Evolutionary conservation across 2,888 invertebrate genomes (phyloP).

Genomic region (Lissonota sp.): DNA sequence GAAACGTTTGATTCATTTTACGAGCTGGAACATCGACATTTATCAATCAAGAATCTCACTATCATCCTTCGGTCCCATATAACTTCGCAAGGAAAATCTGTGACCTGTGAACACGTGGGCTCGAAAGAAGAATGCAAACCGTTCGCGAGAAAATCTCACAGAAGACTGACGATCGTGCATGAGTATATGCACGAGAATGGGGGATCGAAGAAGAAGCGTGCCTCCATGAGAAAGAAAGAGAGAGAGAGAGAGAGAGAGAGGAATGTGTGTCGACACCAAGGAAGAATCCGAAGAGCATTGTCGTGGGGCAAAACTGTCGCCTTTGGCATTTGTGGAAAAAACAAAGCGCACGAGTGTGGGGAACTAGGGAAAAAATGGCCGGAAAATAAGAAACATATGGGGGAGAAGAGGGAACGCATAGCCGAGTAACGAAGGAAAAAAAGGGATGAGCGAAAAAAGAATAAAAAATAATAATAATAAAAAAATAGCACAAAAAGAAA

Average conservation of each 20-base stretch:
- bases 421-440: constrained; percentile 54
- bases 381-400: constrained; percentile 53
- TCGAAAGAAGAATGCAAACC: constrained; percentile 42
- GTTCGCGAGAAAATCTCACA: constrained; percentile 49
- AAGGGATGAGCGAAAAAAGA: constrained; percentile 23
- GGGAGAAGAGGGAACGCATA: constrained; percentile 46
- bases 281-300: constrained; percentile 57
- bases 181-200: constrained; percentile 35
- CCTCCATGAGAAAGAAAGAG: constrained; percentile 15
- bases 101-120: not conserved
- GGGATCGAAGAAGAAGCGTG: constrained; percentile 9
- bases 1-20: no score
- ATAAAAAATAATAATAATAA: constrained; percentile 13
- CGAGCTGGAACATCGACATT: no score
- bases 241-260: constrained; percentile 11
- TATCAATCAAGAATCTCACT: no score
- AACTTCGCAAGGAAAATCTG: not conserved
- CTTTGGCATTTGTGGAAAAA: constrained; percentile 58
- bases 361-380: not conserved
- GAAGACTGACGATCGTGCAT: constrained; percentile 57
- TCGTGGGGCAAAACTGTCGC: constrained; percentile 58
- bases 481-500: constrained; percentile 23
- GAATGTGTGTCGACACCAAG: constrained; percentile 41
- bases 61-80: no score
- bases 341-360: constrained; percentile 28